Evolutionary conservation across 2,113 vertebrate species (phyloP), one percentile per base, ranked within the genome.

Genomic region (Ammospiza caudacuta): DNA sequence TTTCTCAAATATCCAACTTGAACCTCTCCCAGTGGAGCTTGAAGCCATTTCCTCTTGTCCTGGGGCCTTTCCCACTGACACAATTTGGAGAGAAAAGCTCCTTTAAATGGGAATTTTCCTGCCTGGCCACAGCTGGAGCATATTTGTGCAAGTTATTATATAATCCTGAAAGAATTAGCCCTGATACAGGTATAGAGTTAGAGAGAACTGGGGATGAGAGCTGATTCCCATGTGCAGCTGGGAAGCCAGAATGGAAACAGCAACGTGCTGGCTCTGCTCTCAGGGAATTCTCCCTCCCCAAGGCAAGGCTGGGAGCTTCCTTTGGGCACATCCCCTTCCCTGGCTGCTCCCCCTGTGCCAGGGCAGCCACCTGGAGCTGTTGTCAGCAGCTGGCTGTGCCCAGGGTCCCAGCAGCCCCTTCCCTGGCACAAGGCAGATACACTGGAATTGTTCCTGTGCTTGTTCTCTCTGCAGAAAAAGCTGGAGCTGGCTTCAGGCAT

Each of bases 391-490:
- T 49, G 76, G 37, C 9, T 1, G 33, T 39, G 58, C 35, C 35
- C 61, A 23, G 55, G 54, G 9, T 24, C 21, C 31, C 72, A 25
- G 22, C 70, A 57, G 88, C 59, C 35, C 27, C 5, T 51, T 57
- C 70, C 87, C 46, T 16, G 9, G 9, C 61, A 39, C 59, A 14
- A 39, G 35, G 46, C 28, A 49, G 62, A 77, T 1, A 3, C 1
- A 1, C 4, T 9, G 70, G 17, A 4, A 15, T 39, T 72, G 58
- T 35, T 19, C n/a, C 64, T 72, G 80, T 9, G 24, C 4, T 70
- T 84, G 24, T 79, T 69, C 37, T 62, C 51, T 67, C 67, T 57
- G 25, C 76, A 98, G 98, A 88, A 95, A 6, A 97, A 98, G 57
- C 79, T 98, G 73, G 84, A 93, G 37, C 44, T 83, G 59, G 98